phyloP scores from a whole-genome alignment of 2,888 invertebrate species.

The Microchrysa polita region DNA sequence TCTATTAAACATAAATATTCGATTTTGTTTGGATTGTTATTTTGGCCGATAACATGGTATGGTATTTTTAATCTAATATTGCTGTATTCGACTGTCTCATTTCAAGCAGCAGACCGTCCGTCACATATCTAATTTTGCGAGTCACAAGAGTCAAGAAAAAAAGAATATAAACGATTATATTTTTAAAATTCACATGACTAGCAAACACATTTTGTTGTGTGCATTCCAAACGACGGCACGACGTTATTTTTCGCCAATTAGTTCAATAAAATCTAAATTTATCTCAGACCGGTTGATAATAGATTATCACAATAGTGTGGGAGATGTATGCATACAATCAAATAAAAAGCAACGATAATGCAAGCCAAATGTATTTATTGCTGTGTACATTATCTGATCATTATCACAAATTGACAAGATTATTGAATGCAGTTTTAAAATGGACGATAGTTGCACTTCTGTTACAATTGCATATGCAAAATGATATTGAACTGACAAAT shows the following conservation, averaged over 20 bases:
- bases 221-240: constrained; percentile 2
- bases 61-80: no score
- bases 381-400: background rate
- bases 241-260: background rate
- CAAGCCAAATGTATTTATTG: background rate
- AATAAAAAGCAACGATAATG: background rate
- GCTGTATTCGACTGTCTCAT: no score
- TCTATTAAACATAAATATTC: no score
- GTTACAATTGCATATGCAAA: background rate
- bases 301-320: background rate
- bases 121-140: no score
- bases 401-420: background rate
- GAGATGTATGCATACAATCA: background rate
- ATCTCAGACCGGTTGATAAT: constrained; percentile 17
- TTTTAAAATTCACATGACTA: constrained; percentile 24
- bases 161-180: constrained; percentile 5
- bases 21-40: no score
- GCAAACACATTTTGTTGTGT: background rate
- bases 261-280: constrained; percentile 22
- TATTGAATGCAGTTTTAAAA: no score
- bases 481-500: background rate
- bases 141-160: no score
- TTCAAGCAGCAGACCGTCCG: no score
- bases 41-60: no score
- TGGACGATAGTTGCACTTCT: background rate